These are phyloP conservation scores for Prorops nasuta DNA, from an alignment of 1,140 invertebrate genomes.

Conservation along the genomic window DNA sequence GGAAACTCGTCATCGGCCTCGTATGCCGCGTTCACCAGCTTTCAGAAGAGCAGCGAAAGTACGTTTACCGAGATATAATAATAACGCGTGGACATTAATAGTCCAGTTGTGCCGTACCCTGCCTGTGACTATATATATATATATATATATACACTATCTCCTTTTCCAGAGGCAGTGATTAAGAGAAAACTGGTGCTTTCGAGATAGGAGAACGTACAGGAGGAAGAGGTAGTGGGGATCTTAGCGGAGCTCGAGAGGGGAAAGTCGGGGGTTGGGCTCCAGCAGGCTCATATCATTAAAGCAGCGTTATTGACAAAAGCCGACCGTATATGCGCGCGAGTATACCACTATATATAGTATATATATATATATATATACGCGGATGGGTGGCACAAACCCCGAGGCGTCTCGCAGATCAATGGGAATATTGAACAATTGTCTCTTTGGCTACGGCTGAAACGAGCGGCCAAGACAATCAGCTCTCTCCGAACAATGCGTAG, in stretches of 20 bases:
- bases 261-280: constrained; percentile 17
- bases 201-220: no score
- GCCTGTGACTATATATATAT: no score
- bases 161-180: no score
- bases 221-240: no score
- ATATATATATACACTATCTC: no score
- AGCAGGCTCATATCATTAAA: constrained; percentile 53
- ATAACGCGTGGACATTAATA: constrained; percentile 22
- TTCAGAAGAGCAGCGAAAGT: constrained; percentile 10
- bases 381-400: constrained; percentile 35
- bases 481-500: constrained; percentile 53
- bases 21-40: constrained; percentile 21
- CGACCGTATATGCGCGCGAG: constrained; percentile 3
- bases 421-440: constrained; percentile 59
- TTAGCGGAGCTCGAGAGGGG: constrained; percentile 4
- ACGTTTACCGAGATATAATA: constrained; percentile 18
- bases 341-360: constrained; percentile 6
- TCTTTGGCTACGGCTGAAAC: constrained; percentile 52
- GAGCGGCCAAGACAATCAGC: constrained; percentile 56
- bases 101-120: no score
- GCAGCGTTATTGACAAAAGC: constrained; percentile 55
- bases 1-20: constrained; percentile 24
- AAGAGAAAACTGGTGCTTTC: no score
- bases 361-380: constrained; percentile 27
- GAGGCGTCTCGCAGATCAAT: constrained; percentile 54